These are phyloP conservation scores for Solenopsis fugax DNA, from an alignment of 1,140 invertebrate genomes.

Conservation along the genomic window DNA sequence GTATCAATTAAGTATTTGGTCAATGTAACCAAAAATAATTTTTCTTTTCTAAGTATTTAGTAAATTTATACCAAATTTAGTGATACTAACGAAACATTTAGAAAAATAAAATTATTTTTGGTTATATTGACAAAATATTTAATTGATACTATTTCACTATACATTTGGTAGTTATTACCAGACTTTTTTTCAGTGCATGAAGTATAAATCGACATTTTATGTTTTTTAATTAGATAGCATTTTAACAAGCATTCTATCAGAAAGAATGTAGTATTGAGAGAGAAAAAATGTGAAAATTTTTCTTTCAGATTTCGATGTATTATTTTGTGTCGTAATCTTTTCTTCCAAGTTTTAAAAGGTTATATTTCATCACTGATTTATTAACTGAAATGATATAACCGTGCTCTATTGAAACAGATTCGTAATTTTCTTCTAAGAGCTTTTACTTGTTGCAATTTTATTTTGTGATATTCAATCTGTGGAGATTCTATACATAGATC, in stretches of 20 bases:
- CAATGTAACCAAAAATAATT: too few relatives aligned
- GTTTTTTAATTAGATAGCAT: background rate
- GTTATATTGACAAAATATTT: too few relatives aligned
- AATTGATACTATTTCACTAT: too few relatives aligned
- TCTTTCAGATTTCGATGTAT: background rate
- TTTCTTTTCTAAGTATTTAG: too few relatives aligned
- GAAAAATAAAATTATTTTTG: too few relatives aligned
- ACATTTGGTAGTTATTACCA: too few relatives aligned
- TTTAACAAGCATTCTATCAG: background rate
- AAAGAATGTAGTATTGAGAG: background rate
- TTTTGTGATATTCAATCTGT: background rate
- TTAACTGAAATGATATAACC: background rate
- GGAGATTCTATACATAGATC: background rate
- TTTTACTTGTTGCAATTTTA: constrained; percentile 3
- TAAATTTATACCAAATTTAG: too few relatives aligned
- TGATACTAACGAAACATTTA: too few relatives aligned
- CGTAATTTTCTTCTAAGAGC: background rate
- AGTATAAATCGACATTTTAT: background rate
- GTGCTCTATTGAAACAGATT: background rate
- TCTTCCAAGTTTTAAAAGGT: background rate
- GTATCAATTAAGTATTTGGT: too few relatives aligned
- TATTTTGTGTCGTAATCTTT: background rate
- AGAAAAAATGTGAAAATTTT: background rate
- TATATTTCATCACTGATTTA: background rate
- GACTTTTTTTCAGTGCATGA: too few relatives aligned